These are phyloP conservation scores for Odontomachus brunneus DNA, from an alignment of 1,140 invertebrate species.

Conservation along the genomic window DNA sequence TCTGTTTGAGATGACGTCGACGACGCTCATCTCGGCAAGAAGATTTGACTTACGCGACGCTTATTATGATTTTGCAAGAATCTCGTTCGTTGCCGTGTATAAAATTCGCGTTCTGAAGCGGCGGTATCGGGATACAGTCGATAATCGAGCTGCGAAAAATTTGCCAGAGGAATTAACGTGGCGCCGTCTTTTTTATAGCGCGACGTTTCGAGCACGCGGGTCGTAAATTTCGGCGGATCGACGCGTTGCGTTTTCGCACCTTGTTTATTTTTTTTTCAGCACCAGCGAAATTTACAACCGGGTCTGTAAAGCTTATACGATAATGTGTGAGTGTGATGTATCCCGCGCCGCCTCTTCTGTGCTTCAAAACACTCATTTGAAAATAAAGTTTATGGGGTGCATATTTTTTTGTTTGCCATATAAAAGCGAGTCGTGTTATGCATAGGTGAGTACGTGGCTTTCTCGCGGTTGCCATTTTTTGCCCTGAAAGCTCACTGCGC, in stretches of 20 bases:
- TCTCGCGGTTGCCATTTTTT: background rate
- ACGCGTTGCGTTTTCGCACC: slow-evolving; percentile 51
- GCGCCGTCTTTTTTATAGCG: slow-evolving; percentile 39
- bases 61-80: background rate
- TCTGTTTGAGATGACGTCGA: no score
- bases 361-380: slow-evolving; percentile 47
- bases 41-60: background rate
- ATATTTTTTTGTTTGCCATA: slow-evolving; percentile 29
- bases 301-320: slow-evolving; percentile 28
- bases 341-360: background rate
- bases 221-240: slow-evolving; percentile 56
- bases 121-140: slow-evolving; percentile 13
- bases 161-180: slow-evolving; percentile 39
- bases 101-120: slow-evolving; percentile 7
- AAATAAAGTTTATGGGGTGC: slow-evolving; percentile 40
- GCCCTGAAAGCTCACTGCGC: background rate
- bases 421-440: background rate
- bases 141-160: slow-evolving; percentile 43
- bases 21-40: background rate
- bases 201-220: slow-evolving; percentile 35
- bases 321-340: slow-evolving; percentile 41
- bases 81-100: background rate
- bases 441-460: background rate
- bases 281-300: slow-evolving; percentile 37
- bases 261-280: slow-evolving; percentile 43